Evolutionary conservation across 2,888 invertebrate genomes (phyloP).

Genomic region (Microplitis manilae): DNA sequence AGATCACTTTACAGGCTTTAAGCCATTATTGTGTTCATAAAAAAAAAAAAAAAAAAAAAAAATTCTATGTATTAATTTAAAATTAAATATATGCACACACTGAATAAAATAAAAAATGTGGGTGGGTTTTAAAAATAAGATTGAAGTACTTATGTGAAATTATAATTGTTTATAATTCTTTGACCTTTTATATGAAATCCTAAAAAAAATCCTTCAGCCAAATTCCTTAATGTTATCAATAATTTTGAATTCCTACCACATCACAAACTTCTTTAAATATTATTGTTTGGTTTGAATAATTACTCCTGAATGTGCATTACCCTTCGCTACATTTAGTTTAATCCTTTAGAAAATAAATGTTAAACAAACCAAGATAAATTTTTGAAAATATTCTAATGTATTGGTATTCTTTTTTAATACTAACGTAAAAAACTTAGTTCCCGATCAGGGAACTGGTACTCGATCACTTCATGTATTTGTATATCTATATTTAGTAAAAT

Average conservation of each 20-base stretch:
- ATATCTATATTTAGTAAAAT: too few relatives aligned
- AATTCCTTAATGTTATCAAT: neutral
- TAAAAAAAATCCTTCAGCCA: neutral
- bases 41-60: neutral
- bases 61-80: neutral
- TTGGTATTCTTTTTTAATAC: neutral
- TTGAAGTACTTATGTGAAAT: neutral
- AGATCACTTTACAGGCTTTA: neutral
- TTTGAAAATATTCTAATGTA: conserved; percentile 30
- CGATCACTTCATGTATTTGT: too few relatives aligned
- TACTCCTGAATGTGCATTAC: conserved; percentile 52
- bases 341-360: conserved; percentile 23
- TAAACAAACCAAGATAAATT: conserved; percentile 1
- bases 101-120: neutral
- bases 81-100: neutral
- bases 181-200: neutral
- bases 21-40: neutral
- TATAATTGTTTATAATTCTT: neutral
- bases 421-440: too few relatives aligned
- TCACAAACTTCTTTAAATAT: neutral
- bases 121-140: neutral
- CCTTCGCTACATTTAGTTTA: conserved; percentile 18
- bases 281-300: conserved; percentile 1
- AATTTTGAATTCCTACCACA: neutral
- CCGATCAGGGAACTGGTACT: too few relatives aligned